Evolutionary conservation across 2,113 vertebrate species (phyloP).

Genomic region (Choloepus hoffmanni): DNA sequence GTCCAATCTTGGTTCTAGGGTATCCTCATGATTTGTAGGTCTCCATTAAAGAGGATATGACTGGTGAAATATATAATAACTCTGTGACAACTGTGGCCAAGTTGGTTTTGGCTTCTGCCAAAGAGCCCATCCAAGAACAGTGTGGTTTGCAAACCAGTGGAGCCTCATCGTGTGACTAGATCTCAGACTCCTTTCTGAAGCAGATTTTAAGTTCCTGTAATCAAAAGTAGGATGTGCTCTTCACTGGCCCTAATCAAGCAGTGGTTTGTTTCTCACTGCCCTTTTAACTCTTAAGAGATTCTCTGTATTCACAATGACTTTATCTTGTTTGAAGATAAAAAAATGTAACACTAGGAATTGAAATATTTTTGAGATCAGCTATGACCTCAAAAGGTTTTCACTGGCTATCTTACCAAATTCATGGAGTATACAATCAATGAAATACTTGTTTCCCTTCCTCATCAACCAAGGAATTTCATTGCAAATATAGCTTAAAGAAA

Average conservation of each 20-base stretch:
- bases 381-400: neutral
- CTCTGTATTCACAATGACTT: neutral
- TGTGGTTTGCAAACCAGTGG: no score
- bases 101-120: neutral
- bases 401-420: neutral
- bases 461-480: neutral
- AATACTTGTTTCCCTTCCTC: neutral
- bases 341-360: neutral
- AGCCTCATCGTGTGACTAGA: neutral
- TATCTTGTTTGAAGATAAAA: neutral
- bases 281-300: neutral
- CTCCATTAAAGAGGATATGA: neutral
- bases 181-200: neutral
- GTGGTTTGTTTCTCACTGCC: neutral
- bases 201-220: neutral
- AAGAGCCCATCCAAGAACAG: neutral
- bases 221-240: neutral
- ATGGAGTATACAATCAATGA: neutral
- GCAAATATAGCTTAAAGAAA: neutral
- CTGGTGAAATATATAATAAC: neutral
- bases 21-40: neutral
- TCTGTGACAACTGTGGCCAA: neutral
- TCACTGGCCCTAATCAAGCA: neutral
- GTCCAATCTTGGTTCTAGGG: neutral
- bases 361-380: conserved; percentile 6